phyloP scores from a whole-genome alignment of 1,140 invertebrate genomes.

The Rhopalosiphum maidis region DNA sequence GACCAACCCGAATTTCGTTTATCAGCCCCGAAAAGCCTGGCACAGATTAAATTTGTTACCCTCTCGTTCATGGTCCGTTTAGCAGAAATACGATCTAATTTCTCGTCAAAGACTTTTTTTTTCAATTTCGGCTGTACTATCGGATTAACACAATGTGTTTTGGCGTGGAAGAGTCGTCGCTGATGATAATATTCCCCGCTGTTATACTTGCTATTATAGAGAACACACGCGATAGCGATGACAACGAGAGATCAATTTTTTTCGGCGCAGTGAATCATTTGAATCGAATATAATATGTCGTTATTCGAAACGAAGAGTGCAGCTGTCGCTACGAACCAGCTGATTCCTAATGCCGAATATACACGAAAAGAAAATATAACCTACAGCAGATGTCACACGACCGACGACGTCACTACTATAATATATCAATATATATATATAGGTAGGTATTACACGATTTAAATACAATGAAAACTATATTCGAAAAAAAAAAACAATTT shows the following conservation, averaged over 20 bases:
- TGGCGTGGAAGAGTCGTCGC: constrained; percentile 37
- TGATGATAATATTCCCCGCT: background rate
- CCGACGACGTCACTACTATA: background rate
- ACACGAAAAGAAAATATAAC: background rate
- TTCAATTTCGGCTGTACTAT: constrained; percentile 37
- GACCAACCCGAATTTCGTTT: constrained; percentile 8
- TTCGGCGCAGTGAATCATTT: constrained; percentile 7
- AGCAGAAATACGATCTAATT: constrained; percentile 41
- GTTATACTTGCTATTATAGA: background rate
- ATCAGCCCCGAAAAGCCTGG: background rate
- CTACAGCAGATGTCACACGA: constrained; percentile 21
- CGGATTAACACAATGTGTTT: constrained; percentile 26
- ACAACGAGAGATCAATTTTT: constrained; percentile 32
- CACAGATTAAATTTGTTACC: constrained; percentile 42
- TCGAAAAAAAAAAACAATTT: constrained; percentile 23
- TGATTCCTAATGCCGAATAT: constrained; percentile 5
- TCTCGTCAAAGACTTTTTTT: constrained; percentile 50
- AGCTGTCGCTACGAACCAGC: background rate
- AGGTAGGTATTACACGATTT: constrained; percentile 1
- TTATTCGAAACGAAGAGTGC: background rate
- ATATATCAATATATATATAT: background rate
- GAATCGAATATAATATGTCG: constrained; percentile 14
- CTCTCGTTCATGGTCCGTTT: constrained; percentile 50
- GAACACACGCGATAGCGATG: background rate
- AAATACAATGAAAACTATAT: background rate